Evolutionary conservation across 2,797 vertebrate genomes (phyloP).

Genomic region (Uromys caudimaculatus): DNA sequence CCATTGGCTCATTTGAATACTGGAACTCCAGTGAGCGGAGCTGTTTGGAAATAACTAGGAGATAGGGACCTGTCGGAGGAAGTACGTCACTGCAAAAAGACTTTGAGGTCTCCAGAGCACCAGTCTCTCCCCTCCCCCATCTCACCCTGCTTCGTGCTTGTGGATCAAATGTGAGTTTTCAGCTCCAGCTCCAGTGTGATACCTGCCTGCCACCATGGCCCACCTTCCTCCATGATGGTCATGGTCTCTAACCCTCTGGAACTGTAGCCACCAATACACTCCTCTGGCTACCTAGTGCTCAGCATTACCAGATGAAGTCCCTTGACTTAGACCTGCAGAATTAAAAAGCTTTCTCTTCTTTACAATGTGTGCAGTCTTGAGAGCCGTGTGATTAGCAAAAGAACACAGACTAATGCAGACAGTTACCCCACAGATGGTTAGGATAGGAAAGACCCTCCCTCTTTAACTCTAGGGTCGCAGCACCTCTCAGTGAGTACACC

Average conservation of each 20-base stretch:
- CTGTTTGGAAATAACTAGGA: background rate
- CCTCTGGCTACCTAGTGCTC: background rate
- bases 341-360: background rate
- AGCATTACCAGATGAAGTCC: background rate
- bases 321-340: background rate
- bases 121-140: background rate
- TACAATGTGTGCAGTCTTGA: background rate
- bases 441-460: background rate
- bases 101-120: background rate
- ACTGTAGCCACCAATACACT: no score
- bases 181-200: background rate
- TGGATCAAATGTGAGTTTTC: background rate
- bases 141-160: no score
- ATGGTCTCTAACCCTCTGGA: background rate
- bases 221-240: background rate
- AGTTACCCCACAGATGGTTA: background rate
- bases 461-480: background rate
- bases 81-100: background rate
- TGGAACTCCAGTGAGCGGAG: background rate
- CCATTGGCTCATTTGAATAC: background rate
- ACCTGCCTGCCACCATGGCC: no score
- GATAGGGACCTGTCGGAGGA: background rate
- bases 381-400: background rate
- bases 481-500: background rate
- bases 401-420: background rate